Evolutionary conservation across 2,888 invertebrate species (phyloP), one percentile per base, ranked within the genome.

Genomic region (Chalcosyrphus nemorum): DNA sequence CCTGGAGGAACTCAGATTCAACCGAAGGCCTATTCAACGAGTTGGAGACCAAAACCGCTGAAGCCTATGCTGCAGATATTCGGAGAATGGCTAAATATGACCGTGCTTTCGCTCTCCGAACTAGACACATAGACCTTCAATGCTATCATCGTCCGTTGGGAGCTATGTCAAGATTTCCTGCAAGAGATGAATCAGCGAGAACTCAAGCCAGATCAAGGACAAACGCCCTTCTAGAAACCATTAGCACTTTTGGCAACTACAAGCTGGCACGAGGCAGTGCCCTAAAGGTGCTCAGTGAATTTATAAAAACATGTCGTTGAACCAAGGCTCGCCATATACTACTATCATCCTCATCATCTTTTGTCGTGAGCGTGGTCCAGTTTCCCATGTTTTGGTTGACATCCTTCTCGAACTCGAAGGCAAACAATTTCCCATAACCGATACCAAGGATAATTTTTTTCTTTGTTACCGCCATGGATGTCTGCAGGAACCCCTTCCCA

Each of bases 401-500:
- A 95, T 97, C 38, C 89, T 97, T 76, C 91, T 93, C 43, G 92
- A 94, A 86, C 90, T 97, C 41, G 94, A 94, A 88, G 92, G 93
- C 88, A 92, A 94, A 90, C 88, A 93, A 87, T 92, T 95, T 24
- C 89, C 90, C 45, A 93, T 95, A 9, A 90, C 91, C 80, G 94
- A 96, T 90, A 90, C 93, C 0, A 93, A 92, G 4, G 97, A 97
- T 89, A 94, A n/a, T 93, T 0, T 92, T 92, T 86, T 98, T 98
- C 91, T 98, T 98, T 89, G 92, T 94, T 19, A 94, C 94, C 0
- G 97, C 97, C 0, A 98, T 98, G 97, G 94, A 95, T 71, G 92
- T 96, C 1, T 95, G 96, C 87, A 93, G 94, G 66, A 93, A 94
- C 89, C 93, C 2, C 88, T 96, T 87, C 97, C 95, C 0, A 93